Percentiles rank a stretch among this genome's conserved stretches.
Evolutionary conservation across 2,888 invertebrate species (phyloP).

Genomic region (Netelia inedita): DNA sequence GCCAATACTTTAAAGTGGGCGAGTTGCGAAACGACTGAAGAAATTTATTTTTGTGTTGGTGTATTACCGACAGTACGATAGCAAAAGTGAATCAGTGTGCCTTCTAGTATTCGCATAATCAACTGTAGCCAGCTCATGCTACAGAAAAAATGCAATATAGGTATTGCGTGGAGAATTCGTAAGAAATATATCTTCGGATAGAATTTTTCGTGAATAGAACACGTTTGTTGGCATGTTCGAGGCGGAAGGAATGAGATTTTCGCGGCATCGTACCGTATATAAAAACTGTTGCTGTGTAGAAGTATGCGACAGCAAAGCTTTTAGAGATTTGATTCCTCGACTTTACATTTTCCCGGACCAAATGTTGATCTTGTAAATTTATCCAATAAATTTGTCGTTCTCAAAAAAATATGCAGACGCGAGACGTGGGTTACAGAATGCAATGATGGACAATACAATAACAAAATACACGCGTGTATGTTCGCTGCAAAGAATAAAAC

Average conservation of each 20-base stretch:
- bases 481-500: slow-evolving; percentile 44
- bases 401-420: slow-evolving; percentile 8
- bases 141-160: too few relatives aligned
- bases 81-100: too few relatives aligned
- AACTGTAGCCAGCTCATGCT: too few relatives aligned
- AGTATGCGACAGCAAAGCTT: slow-evolving; percentile 46
- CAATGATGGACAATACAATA: slow-evolving; percentile 30
- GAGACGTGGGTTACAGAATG: slow-evolving; percentile 13
- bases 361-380: slow-evolving; percentile 36
- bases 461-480: slow-evolving; percentile 43
- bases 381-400: slow-evolving; percentile 15
- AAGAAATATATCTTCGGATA: too few relatives aligned
- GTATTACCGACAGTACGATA: too few relatives aligned
- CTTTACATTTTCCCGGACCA: slow-evolving; percentile 56
- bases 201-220: too few relatives aligned
- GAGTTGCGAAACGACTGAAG: too few relatives aligned
- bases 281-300: slow-evolving; percentile 48
- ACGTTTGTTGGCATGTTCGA: not conserved
- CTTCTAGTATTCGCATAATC: too few relatives aligned
- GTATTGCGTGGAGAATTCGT: too few relatives aligned
- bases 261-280: slow-evolving; percentile 18
- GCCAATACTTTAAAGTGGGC: too few relatives aligned
- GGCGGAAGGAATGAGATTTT: slow-evolving; percentile 51
- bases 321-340: slow-evolving; percentile 22
- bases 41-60: too few relatives aligned